Evolutionary conservation across 1,140 invertebrate species (phyloP), one percentile per base, ranked within the genome.

Genomic region (Caenorhabditis inopinata): DNA sequence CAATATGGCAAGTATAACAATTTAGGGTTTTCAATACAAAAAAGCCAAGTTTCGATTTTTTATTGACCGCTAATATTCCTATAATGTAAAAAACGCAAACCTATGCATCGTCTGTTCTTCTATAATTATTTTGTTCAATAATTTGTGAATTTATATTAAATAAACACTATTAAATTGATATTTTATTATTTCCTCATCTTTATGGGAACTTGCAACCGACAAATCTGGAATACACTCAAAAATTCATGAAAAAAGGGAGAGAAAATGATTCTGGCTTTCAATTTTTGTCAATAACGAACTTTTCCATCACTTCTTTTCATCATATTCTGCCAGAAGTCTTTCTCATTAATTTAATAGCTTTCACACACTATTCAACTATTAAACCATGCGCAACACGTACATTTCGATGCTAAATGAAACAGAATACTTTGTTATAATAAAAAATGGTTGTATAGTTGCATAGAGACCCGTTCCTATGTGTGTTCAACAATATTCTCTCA

Each of bases 301-400:
- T 38, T 42, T 42, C 38, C 38, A 42, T 1, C 32, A 25, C 7
- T 25, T 51, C 6, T 14, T 42, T 14, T 25, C 32, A 9, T 32
- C 58, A n/a, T n/a, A n/a, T n/a, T n/a, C n/a, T n/a, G 11, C n/a
- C 58, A 68, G 32, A 68, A 68, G 32, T 68, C 38, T 68, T 68
- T 68, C 58, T 68, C 58, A 68, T 68, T 68, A 68, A 68, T 68
- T 68, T 68, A 68, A 68, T 68, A 68, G 58, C 58, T 16, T 68
- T 68, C 58, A 68, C 58, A 68, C 58, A 68, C 32, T 68, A 18
- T 38, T 68, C 32, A 68, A 12, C 18, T 38, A 68, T 68, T n/a
- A n/a, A n/a, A n/a, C n/a, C n/a, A n/a, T n/a, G n/a, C n/a, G 11
- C 32, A 6, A 32, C n/a, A 14, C 4, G 16, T n/a, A 11, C 27